phyloP scores from a whole-genome alignment of 2,888 invertebrate genomes.

The Leptothorax acervorum region DNA sequence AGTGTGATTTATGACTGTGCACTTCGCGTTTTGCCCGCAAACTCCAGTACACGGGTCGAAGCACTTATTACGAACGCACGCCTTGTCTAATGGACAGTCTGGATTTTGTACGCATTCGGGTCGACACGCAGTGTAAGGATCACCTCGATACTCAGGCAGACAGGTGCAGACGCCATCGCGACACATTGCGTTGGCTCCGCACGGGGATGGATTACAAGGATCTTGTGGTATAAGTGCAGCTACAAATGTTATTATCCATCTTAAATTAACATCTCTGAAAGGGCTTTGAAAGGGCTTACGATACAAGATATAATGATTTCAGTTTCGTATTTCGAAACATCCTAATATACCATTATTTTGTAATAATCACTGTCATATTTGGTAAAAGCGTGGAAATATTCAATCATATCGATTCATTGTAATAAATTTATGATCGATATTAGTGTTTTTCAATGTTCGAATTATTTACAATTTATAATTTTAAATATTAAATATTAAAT shows the following conservation, averaged over 20 bases:
- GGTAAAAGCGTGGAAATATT: not conserved
- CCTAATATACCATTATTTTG: not conserved
- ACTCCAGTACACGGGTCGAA: constrained; percentile 93
- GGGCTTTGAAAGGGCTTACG: not conserved
- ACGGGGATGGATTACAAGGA: constrained; percentile 89
- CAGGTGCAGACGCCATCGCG: constrained; percentile 82
- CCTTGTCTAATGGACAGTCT: constrained; percentile 91
- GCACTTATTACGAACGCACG: constrained; percentile 93
- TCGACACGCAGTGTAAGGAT: constrained; percentile 88
- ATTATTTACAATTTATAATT: not conserved
- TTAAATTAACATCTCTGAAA: not conserved
- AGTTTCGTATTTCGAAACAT: not conserved
- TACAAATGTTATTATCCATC: constrained; percentile 31
- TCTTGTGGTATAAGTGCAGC: constrained; percentile 82
- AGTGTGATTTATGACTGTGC: constrained; percentile 91
- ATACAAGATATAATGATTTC: not conserved
- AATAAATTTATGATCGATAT: not conserved
- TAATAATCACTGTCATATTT: not conserved
- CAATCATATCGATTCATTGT: not conserved
- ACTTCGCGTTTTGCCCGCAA: constrained; percentile 91
- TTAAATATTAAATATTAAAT: no score
- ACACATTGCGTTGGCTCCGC: constrained; percentile 92
- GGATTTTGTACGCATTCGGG: constrained; percentile 93
- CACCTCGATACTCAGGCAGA: constrained; percentile 82
- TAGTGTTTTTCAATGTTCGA: not conserved